These are phyloP conservation scores for Columba guinea DNA, from an alignment of 2,797 vertebrate species.

Conservation along the genomic window DNA sequence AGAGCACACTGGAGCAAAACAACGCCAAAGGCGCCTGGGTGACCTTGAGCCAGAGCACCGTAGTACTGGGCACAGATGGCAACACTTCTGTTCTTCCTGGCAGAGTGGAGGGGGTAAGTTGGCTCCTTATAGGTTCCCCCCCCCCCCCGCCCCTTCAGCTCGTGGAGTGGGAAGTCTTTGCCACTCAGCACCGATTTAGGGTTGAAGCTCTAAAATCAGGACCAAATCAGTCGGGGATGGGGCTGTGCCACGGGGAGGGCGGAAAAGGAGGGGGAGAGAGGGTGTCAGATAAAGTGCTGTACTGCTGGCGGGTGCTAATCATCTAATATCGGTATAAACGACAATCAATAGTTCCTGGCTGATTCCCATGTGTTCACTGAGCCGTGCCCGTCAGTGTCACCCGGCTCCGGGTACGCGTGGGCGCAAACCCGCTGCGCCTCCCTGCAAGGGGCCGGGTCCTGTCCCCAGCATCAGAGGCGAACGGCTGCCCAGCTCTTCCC, in stretches of 20 bases:
- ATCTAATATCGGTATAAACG: fast-evolving
- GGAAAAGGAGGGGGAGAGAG: neutral
- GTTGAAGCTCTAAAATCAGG: neutral
- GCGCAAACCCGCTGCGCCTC: fast-evolving
- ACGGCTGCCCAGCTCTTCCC: neutral
- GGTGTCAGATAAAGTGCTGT: fast-evolving
- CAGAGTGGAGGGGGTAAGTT: slow-evolving; percentile 83
- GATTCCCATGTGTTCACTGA: fast-evolving
- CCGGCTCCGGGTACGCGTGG: too few relatives aligned
- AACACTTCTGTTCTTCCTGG: slow-evolving; percentile 91
- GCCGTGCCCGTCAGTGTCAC: fast-evolving
- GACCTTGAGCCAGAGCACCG: slow-evolving; percentile 92
- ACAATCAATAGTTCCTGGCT: too few relatives aligned
- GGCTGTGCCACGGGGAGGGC: neutral
- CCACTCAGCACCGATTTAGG: neutral
- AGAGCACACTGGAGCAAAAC: slow-evolving; percentile 86
- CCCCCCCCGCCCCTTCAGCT: neutral
- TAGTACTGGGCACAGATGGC: slow-evolving; percentile 93
- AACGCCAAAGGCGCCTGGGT: slow-evolving; percentile 86
- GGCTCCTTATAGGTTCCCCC: slow-evolving; percentile 5
- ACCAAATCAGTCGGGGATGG: neutral
- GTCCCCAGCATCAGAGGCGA: neutral
- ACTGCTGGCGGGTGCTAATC: fast-evolving
- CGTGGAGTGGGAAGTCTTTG: neutral
- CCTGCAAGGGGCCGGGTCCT: fast-evolving